A percentile compares a stretch with the other conserved stretches of the same genome.
These are phyloP conservation scores for Caranx melampygus DNA, from an alignment of 2,113 vertebrate genomes.

Conservation along the genomic window DNA sequence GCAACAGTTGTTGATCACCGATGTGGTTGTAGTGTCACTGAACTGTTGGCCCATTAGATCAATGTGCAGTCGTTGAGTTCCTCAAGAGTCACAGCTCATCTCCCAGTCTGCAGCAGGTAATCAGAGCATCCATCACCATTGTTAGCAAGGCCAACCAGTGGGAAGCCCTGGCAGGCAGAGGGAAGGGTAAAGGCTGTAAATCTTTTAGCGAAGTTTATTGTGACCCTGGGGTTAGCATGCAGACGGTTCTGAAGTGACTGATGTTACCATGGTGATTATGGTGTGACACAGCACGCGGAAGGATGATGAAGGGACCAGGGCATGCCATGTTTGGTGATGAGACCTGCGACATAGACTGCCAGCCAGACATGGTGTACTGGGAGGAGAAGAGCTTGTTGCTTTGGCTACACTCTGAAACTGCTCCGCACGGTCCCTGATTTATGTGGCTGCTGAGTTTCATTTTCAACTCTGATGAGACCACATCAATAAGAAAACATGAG, in stretches of 20 bases:
- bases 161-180: conserved; percentile 13
- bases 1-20: too few relatives aligned
- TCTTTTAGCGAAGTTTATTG: conserved; percentile 62
- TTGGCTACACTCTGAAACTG: neutral
- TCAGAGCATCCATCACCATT: conserved; percentile 54
- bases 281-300: conserved; percentile 26
- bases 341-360: conserved; percentile 4
- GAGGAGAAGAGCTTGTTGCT: neutral
- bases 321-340: conserved; percentile 23
- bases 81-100: conserved; percentile 45
- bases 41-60: conserved; percentile 20
- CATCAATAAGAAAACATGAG: conserved; percentile 21
- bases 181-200: conserved; percentile 41
- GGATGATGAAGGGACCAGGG: conserved; percentile 40
- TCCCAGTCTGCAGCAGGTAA: conserved; percentile 26
- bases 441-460: conserved; percentile 22
- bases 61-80: conserved; percentile 14
- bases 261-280: conserved; percentile 60
- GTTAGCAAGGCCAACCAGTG: conserved; percentile 55
- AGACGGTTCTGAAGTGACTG: conserved; percentile 45
- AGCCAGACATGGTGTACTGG: neutral
- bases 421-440: neutral
- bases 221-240: conserved; percentile 55
- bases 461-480: conserved; percentile 18
- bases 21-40: neutral